A percentile compares a stretch with the other conserved stretches of the same genome.
phyloP scores from a whole-genome alignment of 2,113 vertebrate species.

The Limnothrissa miodon region DNA sequence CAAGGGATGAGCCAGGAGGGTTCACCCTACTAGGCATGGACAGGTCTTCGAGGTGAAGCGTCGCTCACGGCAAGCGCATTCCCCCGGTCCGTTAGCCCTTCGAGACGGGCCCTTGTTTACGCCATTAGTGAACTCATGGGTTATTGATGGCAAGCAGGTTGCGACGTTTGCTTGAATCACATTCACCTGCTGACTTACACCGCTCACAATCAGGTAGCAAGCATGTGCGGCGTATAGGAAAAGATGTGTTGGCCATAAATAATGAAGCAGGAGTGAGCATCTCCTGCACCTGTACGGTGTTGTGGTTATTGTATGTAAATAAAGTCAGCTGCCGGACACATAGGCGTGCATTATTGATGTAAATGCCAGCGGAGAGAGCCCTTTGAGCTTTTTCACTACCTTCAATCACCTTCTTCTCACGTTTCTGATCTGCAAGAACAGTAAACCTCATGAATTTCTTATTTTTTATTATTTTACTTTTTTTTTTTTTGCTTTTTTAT shows the following conservation, averaged over 20 bases:
- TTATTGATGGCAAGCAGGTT: constrained; percentile 66
- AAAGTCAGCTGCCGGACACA: constrained; percentile 34
- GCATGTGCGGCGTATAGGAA: constrained; percentile 36
- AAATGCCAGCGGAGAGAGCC: constrained; percentile 35
- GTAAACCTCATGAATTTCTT: constrained; percentile 44
- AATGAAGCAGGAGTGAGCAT: constrained; percentile 51
- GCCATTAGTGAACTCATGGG: constrained; percentile 64
- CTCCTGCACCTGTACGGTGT: constrained; percentile 47
- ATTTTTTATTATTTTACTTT: constrained; percentile 40
- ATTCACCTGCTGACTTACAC: constrained; percentile 63
- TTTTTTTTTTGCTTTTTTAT: constrained; percentile 30
- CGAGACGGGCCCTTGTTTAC: constrained; percentile 44
- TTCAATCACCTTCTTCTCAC: constrained; percentile 28
- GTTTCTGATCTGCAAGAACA: constrained; percentile 37
- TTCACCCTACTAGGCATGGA: not conserved
- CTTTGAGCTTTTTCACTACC: constrained; percentile 21
- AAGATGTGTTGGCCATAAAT: constrained; percentile 53
- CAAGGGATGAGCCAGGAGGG: constrained; percentile 43
- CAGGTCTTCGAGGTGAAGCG: not conserved
- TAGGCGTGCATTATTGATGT: constrained; percentile 52
- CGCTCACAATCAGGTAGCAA: constrained; percentile 49
- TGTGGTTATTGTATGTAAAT: constrained; percentile 49
- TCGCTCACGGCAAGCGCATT: not conserved
- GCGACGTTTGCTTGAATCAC: constrained; percentile 60
- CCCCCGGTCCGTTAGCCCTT: not conserved